These are phyloP conservation scores for Semaprochilodus insignis DNA, from an alignment of 2,797 vertebrate genomes.

Conservation along the genomic window DNA sequence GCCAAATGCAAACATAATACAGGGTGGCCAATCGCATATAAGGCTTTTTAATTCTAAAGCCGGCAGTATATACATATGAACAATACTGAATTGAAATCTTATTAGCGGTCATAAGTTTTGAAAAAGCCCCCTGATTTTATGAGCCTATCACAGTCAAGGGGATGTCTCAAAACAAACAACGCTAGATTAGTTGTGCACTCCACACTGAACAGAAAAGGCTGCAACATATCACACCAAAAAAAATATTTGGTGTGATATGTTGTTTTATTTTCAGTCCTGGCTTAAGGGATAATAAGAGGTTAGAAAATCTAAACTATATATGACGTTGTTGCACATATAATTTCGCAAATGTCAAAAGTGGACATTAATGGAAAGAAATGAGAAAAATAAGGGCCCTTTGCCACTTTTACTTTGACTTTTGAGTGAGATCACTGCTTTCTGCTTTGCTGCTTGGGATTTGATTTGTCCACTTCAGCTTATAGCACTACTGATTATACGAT, in stretches of 20 bases:
- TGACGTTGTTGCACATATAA: not conserved
- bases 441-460: not conserved
- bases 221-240: too few relatives aligned
- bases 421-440: not conserved
- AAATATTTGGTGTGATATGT: too few relatives aligned
- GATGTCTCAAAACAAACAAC: too few relatives aligned
- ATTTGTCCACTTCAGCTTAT: not conserved
- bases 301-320: not conserved
- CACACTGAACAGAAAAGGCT: too few relatives aligned
- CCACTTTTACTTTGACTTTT: not conserved
- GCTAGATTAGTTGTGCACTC: too few relatives aligned
- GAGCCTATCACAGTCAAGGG: too few relatives aligned
- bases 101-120: too few relatives aligned
- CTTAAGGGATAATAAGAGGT: not conserved
- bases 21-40: not conserved
- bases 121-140: too few relatives aligned
- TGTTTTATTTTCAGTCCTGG: too few relatives aligned
- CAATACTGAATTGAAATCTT: too few relatives aligned
- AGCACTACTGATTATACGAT: constrained; percentile 2
- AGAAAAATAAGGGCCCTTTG: not conserved
- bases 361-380: not conserved
- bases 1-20: not conserved
- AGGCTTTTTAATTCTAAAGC: not conserved
- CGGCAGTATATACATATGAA: too few relatives aligned
- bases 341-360: not conserved